phyloP scores from a whole-genome alignment of 64 coral and sea anemone species.

The Hydrozoanthus tunicans region DNA sequence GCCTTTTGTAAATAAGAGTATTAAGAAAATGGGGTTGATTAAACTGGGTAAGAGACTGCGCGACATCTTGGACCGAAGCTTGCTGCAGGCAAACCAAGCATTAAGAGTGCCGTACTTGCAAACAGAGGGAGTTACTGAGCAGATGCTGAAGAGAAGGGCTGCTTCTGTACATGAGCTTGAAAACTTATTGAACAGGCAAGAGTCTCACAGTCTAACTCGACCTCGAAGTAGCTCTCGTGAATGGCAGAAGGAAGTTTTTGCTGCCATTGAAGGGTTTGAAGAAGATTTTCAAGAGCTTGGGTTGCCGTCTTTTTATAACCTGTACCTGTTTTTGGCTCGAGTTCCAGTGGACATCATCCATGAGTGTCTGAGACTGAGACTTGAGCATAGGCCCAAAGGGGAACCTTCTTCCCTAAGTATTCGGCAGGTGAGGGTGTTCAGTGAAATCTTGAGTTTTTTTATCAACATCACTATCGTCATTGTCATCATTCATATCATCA shows the following conservation, averaged over 20 bases:
- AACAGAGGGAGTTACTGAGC: conserved; percentile 27
- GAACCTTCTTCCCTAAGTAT: conserved; percentile 94
- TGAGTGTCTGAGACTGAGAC: conserved; percentile 86
- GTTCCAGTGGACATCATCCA: conserved; percentile 88
- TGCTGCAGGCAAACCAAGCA: conserved; percentile 61
- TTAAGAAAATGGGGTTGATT: conserved; percentile 95
- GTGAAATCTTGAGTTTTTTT: too few relatives aligned
- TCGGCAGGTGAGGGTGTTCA: conserved; percentile 68
- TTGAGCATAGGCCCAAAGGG: conserved; percentile 93
- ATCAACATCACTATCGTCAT: too few relatives aligned
- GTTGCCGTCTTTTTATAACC: conserved; percentile 71
- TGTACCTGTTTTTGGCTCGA: conserved; percentile 84
- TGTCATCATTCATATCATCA: too few relatives aligned
- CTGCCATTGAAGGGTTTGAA: conserved; percentile 49
- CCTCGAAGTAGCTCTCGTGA: conserved; percentile 33
- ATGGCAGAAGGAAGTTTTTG: conserved; percentile 34
- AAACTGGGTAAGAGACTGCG: conserved; percentile 83
- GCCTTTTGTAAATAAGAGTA: conserved; percentile 92
- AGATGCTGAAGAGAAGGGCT: conserved; percentile 37
- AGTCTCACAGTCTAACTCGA: conserved; percentile 37
- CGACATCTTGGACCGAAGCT: conserved; percentile 67
- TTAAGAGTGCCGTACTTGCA: neutral
- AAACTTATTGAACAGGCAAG: conserved; percentile 48
- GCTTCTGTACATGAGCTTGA: conserved; percentile 53
- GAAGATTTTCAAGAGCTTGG: conserved; percentile 77